Percentiles rank a stretch among this genome's conserved stretches.
These are phyloP conservation scores for Apamea crenata DNA, from an alignment of 2,888 invertebrate species.

Conservation along the genomic window DNA sequence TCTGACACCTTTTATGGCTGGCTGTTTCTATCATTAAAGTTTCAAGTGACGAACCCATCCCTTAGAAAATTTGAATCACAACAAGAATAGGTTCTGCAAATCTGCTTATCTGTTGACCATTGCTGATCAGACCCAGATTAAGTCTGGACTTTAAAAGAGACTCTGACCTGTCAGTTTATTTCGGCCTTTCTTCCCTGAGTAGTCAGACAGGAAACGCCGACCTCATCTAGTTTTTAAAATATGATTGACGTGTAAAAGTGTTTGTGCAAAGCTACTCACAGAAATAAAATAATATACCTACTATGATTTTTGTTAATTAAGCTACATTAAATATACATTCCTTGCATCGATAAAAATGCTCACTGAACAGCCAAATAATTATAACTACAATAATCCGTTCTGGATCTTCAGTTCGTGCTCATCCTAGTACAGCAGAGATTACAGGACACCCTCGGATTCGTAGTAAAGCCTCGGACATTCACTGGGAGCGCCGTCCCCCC, in stretches of 20 bases:
- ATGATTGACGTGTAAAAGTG: neutral
- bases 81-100: neutral
- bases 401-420: slow-evolving; percentile 54
- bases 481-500: slow-evolving; percentile 7
- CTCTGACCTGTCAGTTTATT: neutral
- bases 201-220: neutral
- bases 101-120: neutral
- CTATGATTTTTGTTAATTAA: neutral
- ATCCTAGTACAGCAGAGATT: slow-evolving; percentile 46
- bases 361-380: slow-evolving; percentile 30
- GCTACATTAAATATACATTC: neutral
- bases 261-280: neutral
- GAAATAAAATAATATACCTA: neutral
- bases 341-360: neutral
- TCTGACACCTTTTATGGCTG: neutral
- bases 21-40: neutral
- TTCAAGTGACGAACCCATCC: neutral
- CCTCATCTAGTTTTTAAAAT: neutral
- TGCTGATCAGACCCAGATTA: neutral
- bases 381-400: slow-evolving; percentile 44
- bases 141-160: neutral
- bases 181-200: neutral
- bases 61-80: neutral
- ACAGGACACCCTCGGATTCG: slow-evolving; percentile 26
- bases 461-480: slow-evolving; percentile 53